Evolutionary conservation across 2,113 vertebrate genomes (phyloP), one percentile per base, ranked within the genome.

Genomic region (Scortum barcoo): DNA sequence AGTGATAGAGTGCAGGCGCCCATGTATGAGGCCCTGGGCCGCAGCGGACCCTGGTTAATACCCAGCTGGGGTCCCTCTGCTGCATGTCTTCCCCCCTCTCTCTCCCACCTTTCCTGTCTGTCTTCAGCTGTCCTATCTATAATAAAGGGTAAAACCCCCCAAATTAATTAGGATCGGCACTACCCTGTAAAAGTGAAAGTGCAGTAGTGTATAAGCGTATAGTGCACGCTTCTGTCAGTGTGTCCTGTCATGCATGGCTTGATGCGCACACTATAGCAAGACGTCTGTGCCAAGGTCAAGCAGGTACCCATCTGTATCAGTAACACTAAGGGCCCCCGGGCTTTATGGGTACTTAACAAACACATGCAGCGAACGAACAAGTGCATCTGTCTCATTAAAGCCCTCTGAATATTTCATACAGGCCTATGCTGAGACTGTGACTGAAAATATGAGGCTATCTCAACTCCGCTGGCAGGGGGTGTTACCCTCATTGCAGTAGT

Each of bases 351-450:
- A 91, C 81, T 94, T 92, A 94, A 93, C 86, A 88, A 92, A 94
- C 88, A 90, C 86, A 89, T 48, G 78, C 85, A 58, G 83, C 44
- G 40, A 91, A 87, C 22, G 14, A 89, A 90, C 57, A 83, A 91
- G 83, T 93, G 88, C 89, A 91, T 94, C 89, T 88, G 91, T 93
- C 91, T 94, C 90, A 93, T 94, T 94, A 94, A 90, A 91, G 84
- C 53, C 30, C 40, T 74, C 69, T 94, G 79, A 93, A 95, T 95
- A 93, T 94, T 94, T 93, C 42, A 94, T 90, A 57, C 24, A 48
- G 56, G 76, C n/a, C 28, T 63, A 67, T 65, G 70, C 73, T 66
- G 54, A 86, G 78, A 88, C 76, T 60, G 57, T 61, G 80, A 62
- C 53, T 70, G 48, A 76, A 86, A 83, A 82, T 74, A 70, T 78